Conservation (phyloP, 2,797 vertebrate genomes). For the Ctenosaura bakeri region DNA sequence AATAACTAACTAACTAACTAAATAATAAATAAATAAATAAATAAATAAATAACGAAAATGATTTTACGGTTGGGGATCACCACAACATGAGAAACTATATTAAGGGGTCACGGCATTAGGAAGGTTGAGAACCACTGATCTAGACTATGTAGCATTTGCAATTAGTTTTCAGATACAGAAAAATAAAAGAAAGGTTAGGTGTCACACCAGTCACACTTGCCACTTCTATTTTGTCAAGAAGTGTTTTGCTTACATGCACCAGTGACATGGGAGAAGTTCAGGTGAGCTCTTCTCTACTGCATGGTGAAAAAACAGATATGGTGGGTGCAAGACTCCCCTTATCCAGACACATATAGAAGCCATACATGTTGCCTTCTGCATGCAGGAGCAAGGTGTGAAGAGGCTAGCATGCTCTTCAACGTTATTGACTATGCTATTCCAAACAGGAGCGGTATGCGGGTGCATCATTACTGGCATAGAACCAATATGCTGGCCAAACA, state of each 20-base stretch:
- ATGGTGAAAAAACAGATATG: not conserved
- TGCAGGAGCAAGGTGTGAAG: not conserved
- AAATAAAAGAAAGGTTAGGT: not conserved
- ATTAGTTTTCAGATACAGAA: not conserved
- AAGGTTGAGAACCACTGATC: too few relatives aligned
- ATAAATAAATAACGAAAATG: too few relatives aligned
- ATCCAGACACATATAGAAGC: not conserved
- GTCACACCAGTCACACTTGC: not conserved
- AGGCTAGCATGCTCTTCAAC: not conserved
- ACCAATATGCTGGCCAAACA: not conserved
- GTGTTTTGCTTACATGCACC: not conserved
- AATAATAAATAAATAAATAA: too few relatives aligned
- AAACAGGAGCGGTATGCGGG: not conserved
- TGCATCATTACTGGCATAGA: not conserved
- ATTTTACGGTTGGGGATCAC: too few relatives aligned
- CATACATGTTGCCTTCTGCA: not conserved
- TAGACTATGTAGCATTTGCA: not conserved
- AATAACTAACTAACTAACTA: too few relatives aligned
- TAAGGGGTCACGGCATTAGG: too few relatives aligned
- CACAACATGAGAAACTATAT: too few relatives aligned
- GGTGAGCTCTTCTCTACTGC: not conserved
- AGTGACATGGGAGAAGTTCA: not conserved
- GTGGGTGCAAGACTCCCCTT: not conserved
- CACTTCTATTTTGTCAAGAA: not conserved
- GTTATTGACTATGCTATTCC: too few relatives aligned